Conservation (phyloP, 2,797 vertebrate species). For the Buphagus erythrorhynchus region DNA sequence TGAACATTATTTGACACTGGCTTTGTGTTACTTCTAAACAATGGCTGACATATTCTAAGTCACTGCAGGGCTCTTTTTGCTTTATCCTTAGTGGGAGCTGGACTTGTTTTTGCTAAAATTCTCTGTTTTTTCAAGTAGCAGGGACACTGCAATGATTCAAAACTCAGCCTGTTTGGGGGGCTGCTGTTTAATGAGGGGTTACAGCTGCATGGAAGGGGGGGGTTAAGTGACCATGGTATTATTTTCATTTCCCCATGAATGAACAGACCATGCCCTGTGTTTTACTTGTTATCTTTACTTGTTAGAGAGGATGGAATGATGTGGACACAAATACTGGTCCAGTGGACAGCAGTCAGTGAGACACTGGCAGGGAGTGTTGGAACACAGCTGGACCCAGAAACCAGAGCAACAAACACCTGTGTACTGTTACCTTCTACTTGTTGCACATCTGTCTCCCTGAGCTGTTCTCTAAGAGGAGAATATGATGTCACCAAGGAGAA, state of each 20-base stretch:
- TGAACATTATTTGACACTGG: background rate
- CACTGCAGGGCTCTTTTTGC: background rate
- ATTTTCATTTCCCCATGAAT: background rate
- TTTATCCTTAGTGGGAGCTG: background rate
- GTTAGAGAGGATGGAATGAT: background rate
- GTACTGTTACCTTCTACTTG: fast-evolving
- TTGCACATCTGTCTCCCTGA: background rate
- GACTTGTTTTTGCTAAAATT: background rate
- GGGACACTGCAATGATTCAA: background rate
- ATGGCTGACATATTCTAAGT: background rate
- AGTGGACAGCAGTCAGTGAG: background rate
- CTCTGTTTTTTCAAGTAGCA: background rate
- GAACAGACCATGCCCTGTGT: background rate
- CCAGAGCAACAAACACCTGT: background rate
- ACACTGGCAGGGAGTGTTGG: background rate
- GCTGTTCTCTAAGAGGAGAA: background rate
- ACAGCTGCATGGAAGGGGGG: fast-evolving
- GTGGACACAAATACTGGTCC: fast-evolving
- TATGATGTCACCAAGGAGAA: background rate
- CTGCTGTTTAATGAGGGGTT: background rate
- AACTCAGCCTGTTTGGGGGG: background rate
- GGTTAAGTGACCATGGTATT: background rate
- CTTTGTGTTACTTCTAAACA: background rate
- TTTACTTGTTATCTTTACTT: background rate
- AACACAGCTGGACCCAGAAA: background rate